A percentile compares a stretch with the other conserved stretches of the same genome.
These are phyloP conservation scores for Oreochromis aureus DNA, from an alignment of 2,113 vertebrate genomes.

Conservation along the genomic window DNA sequence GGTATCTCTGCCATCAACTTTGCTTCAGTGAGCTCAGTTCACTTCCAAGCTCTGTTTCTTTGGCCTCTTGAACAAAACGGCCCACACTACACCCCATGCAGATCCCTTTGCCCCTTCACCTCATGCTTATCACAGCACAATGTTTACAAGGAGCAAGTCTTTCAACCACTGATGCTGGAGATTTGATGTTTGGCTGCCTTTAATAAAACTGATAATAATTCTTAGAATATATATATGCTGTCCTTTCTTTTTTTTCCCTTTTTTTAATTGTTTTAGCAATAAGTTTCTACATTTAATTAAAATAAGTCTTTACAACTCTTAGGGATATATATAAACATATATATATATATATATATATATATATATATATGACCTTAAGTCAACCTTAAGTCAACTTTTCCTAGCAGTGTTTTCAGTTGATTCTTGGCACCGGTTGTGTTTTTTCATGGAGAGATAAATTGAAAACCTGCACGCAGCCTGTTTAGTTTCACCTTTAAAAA, in stretches of 20 bases:
- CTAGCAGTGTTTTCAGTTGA: slow-evolving; percentile 89
- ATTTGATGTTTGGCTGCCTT: background rate
- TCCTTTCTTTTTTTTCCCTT: background rate
- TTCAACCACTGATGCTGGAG: background rate
- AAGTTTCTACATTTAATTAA: slow-evolving; percentile 61
- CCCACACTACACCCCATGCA: slow-evolving; percentile 51
- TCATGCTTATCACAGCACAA: slow-evolving; percentile 26
- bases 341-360: background rate
- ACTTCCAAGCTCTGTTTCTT: slow-evolving; percentile 36
- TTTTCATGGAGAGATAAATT: slow-evolving; percentile 84
- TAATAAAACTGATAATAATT: background rate
- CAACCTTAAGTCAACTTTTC: slow-evolving; percentile 79
- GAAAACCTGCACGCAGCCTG: slow-evolving; percentile 82
- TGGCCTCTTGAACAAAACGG: slow-evolving; percentile 52
- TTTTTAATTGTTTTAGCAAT: background rate
- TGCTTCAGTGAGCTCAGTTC: slow-evolving; percentile 47
- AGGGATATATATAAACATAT: slow-evolving; percentile 62
- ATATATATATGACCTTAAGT: slow-evolving; percentile 61
- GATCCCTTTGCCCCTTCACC: slow-evolving; percentile 49
- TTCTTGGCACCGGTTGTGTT: slow-evolving; percentile 75
- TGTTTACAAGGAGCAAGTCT: slow-evolving; percentile 51
- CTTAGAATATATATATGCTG: background rate
- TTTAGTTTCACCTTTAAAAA: slow-evolving; percentile 61
- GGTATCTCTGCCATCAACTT: slow-evolving; percentile 60
- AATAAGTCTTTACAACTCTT: slow-evolving; percentile 75